Evolutionary conservation across 2,888 invertebrate species (phyloP), one percentile per base, ranked within the genome.

Genomic region (Halictus quadricinctus): DNA sequence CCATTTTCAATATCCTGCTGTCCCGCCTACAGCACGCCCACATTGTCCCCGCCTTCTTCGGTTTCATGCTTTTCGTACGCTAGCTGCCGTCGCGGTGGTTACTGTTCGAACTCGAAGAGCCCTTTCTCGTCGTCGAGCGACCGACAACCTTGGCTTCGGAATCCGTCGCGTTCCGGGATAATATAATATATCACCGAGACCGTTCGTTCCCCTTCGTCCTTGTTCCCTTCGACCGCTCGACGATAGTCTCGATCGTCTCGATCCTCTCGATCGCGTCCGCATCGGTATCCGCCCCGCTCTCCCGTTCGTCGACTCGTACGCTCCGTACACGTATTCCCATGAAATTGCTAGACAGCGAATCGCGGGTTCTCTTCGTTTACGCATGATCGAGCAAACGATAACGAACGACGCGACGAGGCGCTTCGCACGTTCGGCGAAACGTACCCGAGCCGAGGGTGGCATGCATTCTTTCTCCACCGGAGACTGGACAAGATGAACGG

Each of bases 1-100:
- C 94, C 94, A 94, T 94, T 94, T 94, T 94, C 93, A 88, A 92
- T 92, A 93, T 94, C 93, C 92, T 91, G 92, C 82, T 90, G 94
- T 90, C 92, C 94, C 94, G 94, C 94, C 94, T 94, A 93, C 90
- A 94, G 92, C 91, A 93, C 94, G 94, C 94, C 94, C 92, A 94
- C 93, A 86, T 85, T 85, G 86, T 93, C 93, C 92, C 93, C 94
- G 88, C 93, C 92, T 90, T 92, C 92, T 60, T 91, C 93, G 72
- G 83, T 88, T 85, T 87, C 70, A 89, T 87, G 73, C 79, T 81
- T 81, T 58, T 76, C 83, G 84, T 92, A 92, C 66, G 85, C 86
- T 80, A 88, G 76, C 79, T 91, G 91, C 70, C 91, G 91, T n/a
- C 87, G 88, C 43, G 89, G 90, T 29, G 88, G 88, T 73, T 87